Evolutionary conservation across 2,888 invertebrate genomes (phyloP).

Genomic region (Drosophila neotestacea): DNA sequence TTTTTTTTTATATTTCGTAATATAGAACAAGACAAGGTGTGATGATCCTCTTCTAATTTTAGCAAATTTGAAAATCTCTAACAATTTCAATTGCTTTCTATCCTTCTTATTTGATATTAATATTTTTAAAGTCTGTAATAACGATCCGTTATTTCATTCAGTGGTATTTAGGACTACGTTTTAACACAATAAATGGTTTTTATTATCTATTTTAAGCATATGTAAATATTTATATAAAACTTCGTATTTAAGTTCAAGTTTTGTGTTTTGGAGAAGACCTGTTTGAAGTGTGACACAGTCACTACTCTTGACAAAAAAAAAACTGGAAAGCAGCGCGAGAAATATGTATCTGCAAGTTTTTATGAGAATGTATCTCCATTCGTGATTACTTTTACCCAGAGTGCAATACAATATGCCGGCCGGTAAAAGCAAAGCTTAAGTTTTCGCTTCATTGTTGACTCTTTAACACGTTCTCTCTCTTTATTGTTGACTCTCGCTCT

Average conservation of each 20-base stretch:
- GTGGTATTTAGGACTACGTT: background rate
- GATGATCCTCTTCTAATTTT: background rate
- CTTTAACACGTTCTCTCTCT: slow-evolving; percentile 8
- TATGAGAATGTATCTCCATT: slow-evolving; percentile 32
- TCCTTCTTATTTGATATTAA: background rate
- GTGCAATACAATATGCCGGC: slow-evolving; percentile 63
- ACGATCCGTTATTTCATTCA: background rate
- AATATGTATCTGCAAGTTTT: slow-evolving; percentile 31
- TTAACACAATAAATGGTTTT: background rate
- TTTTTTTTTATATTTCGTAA: no score
- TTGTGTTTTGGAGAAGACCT: slow-evolving; percentile 47
- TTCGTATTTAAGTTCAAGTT: slow-evolving; percentile 12
- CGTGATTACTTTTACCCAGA: slow-evolving; percentile 34
- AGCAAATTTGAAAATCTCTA: background rate
- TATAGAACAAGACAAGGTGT: no score
- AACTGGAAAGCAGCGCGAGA: slow-evolving; percentile 17
- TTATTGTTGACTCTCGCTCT: background rate
- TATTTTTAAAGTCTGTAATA: background rate
- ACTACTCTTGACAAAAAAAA: slow-evolving; percentile 16
- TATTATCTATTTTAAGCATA: slow-evolving; percentile 15
- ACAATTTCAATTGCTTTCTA: background rate
- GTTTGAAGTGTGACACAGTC: slow-evolving; percentile 60
- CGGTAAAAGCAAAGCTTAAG: slow-evolving; percentile 58
- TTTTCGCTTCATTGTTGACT: slow-evolving; percentile 6
- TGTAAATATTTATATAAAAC: slow-evolving; percentile 5